Conservation (phyloP, 2,888 invertebrate species). For the Gymnocheta viridis region DNA sequence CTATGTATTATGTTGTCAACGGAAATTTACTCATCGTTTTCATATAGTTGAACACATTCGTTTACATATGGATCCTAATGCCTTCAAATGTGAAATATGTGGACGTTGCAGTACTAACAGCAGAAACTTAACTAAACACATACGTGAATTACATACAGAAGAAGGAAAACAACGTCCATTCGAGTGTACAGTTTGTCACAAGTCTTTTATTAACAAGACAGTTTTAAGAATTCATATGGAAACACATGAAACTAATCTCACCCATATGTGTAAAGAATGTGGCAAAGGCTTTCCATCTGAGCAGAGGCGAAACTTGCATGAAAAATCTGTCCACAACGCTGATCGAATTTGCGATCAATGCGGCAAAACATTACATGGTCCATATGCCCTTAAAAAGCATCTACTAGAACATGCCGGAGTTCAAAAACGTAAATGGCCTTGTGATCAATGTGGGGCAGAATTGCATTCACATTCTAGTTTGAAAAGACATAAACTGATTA, state of each 20-base stretch:
- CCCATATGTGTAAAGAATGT: slow-evolving; percentile 72
- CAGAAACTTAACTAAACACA: slow-evolving; percentile 69
- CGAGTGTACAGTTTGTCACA: slow-evolving; percentile 70
- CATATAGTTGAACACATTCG: slow-evolving; percentile 72
- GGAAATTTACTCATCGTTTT: slow-evolving; percentile 71
- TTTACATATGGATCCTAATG: slow-evolving; percentile 71
- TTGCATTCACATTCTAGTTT: slow-evolving; percentile 70
- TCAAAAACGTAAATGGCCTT: slow-evolving; percentile 69
- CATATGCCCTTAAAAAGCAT: slow-evolving; percentile 67
- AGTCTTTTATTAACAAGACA: slow-evolving; percentile 66
- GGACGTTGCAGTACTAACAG: slow-evolving; percentile 69
- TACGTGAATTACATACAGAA: slow-evolving; percentile 65
- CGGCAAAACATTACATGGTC: slow-evolving; percentile 68
- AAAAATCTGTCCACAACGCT: slow-evolving; percentile 64
- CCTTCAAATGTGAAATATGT: slow-evolving; percentile 71
- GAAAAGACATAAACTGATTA: slow-evolving; percentile 70
- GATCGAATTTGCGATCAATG: slow-evolving; percentile 69
- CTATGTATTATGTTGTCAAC: slow-evolving; percentile 72
- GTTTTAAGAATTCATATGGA: slow-evolving; percentile 71
- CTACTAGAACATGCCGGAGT: slow-evolving; percentile 68
- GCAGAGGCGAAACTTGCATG: slow-evolving; percentile 66
- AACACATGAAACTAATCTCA: slow-evolving; percentile 69
- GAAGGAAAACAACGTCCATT: slow-evolving; percentile 58
- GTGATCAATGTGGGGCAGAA: slow-evolving; percentile 71
- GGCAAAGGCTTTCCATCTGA: slow-evolving; percentile 72